These are phyloP conservation scores for Phrynocephalus forsythii DNA, from an alignment of 2,797 vertebrate species.

Conservation along the genomic window DNA sequence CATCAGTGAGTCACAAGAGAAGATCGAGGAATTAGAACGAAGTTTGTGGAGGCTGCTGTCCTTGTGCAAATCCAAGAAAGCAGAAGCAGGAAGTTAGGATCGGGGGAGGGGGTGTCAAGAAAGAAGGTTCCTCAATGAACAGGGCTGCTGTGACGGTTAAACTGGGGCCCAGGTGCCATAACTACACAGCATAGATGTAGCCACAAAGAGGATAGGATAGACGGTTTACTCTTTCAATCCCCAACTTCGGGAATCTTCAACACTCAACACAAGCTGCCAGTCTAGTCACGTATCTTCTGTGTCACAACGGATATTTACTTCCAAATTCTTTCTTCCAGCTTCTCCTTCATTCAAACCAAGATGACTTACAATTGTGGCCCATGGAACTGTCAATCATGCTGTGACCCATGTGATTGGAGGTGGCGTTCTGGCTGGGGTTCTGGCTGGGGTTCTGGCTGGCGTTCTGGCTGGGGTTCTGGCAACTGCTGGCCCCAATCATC, in stretches of 20 bases:
- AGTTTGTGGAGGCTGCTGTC: too few species aligned
- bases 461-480: neutral
- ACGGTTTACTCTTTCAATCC: neutral
- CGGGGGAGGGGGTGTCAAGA: too few species aligned
- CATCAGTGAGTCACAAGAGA: too few species aligned
- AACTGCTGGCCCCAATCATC: neutral
- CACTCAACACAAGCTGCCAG: too few species aligned
- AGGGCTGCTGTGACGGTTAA: neutral
- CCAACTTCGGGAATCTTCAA: neutral
- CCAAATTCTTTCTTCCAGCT: neutral
- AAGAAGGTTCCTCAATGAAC: too few species aligned
- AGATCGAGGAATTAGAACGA: too few species aligned
- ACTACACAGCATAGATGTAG: neutral
- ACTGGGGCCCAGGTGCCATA: neutral
- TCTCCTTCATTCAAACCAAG: neutral
- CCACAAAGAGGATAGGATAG: neutral
- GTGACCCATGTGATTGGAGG: neutral
- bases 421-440: neutral
- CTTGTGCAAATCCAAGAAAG: too few species aligned
- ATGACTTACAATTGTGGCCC: neutral
- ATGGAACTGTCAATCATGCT: neutral
- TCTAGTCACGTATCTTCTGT: neutral
- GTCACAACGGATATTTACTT: neutral
- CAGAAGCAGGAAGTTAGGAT: too few species aligned
- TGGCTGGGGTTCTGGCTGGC: neutral